Evolutionary conservation across 2,888 invertebrate species (phyloP).

Genomic region (Apocheima hispidaria): DNA sequence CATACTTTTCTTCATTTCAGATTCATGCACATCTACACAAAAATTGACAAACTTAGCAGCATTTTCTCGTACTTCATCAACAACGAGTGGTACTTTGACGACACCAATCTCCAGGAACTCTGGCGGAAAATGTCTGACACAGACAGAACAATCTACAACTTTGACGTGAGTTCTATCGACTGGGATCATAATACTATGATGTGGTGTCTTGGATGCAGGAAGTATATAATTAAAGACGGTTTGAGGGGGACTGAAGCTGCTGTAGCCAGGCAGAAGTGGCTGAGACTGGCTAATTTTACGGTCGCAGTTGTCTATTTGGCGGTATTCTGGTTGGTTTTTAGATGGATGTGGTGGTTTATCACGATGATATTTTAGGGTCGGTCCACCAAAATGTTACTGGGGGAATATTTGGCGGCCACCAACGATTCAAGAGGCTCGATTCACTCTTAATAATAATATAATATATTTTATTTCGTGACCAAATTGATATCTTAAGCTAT

Average conservation of each 20-base stretch:
- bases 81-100: constrained; percentile 37
- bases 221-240: constrained; percentile 39
- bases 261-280: constrained; percentile 11
- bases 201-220: constrained; percentile 30
- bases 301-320: not conserved
- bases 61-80: constrained; percentile 23
- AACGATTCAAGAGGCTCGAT: too few species aligned
- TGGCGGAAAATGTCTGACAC: constrained; percentile 17
- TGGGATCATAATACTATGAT: constrained; percentile 8
- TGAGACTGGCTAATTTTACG: constrained; percentile 12
- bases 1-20: too few species aligned
- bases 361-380: not conserved
- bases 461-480: too few species aligned
- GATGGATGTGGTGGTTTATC: not conserved
- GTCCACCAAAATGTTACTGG: too few species aligned
- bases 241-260: constrained; percentile 9
- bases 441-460: too few species aligned
- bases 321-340: constrained; percentile 8
- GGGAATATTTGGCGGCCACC: too few species aligned
- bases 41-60: constrained; percentile 12
- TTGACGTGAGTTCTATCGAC: constrained; percentile 27
- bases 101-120: constrained; percentile 23
- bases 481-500: too few species aligned
- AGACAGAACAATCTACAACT: constrained; percentile 38
- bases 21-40: constrained; percentile 40